Base-by-base conservation (phyloP, 1,140 invertebrate genomes). In the Monochamus saltuarius region DNA sequence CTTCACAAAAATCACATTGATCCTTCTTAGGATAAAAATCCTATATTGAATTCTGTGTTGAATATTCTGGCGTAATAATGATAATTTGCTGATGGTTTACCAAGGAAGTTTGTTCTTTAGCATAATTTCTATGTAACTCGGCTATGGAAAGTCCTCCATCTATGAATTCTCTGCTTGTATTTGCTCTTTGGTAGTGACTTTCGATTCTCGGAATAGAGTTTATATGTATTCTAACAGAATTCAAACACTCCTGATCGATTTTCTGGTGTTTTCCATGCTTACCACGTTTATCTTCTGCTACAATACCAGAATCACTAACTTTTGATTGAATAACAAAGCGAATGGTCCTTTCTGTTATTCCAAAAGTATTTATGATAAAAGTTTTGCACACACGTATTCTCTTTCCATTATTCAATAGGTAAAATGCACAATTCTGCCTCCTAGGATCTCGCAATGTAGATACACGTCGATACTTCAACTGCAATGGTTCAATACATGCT, bases 51-150 rank as follows among this genome's bases (percentile, higher is more conserved):
- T 38, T 38, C 7, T 38, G n/a, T 38, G 37, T 38, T 38, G n/a
- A 38, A 38, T 38, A 38, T 38, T n/a, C n/a, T n/a, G n/a, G 37
- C 7, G 7, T 38, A 38, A n/a, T 38, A 38, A n/a, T 38, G 7
- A 38, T 38, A 38, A 38, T 38, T 38, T 38, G 37, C 37, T 38
- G 37, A 38, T 38, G 37, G 7, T 38, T 38, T 38, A n/a, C 37
- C 37, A 47, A 57, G 6, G 36, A 47, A 57, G 53, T 29, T 62
- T 67, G 68, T 59, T 47, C 50, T 51, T 60, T 45, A 60, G 45
- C 9, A 67, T 73, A 78, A 55, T 75, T 65, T 22, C 54, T 59
- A 52, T 67, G 69, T 39, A 78, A 58, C 56, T 76, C 71, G 36
- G 53, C 16, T 36, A 76, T 68, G 8, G 64, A 70, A 61, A 73